A percentile compares a stretch with the other conserved stretches of the same genome.
Evolutionary conservation across 2,797 vertebrate species (phyloP).

Genomic region (Rhincodon typus): DNA sequence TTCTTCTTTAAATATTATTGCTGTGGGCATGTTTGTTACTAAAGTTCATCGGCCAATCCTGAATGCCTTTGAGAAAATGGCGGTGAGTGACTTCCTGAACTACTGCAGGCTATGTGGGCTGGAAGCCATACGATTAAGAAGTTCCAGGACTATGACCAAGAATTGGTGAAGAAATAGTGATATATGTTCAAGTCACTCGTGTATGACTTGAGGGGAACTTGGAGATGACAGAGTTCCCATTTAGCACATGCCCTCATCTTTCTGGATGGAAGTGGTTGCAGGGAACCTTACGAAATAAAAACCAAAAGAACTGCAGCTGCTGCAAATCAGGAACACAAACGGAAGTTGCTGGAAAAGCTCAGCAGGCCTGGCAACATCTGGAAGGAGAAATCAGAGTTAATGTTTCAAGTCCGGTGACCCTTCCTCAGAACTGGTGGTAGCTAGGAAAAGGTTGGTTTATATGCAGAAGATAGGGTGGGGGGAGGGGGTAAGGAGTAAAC

Average conservation of each 20-base stretch:
- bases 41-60: background rate
- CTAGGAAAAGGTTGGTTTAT: too few species aligned
- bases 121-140: background rate
- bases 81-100: background rate
- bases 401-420: too few species aligned
- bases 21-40: background rate
- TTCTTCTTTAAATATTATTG: background rate
- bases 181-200: background rate
- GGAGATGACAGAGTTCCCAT: background rate
- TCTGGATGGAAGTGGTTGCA: background rate
- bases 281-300: too few species aligned
- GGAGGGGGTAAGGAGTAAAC: too few species aligned
- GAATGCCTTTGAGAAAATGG: background rate
- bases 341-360: too few species aligned
- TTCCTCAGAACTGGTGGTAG: too few species aligned
- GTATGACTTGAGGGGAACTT: background rate
- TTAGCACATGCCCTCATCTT: background rate
- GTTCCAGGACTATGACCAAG: background rate
- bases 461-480: too few species aligned
- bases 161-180: background rate
- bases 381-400: too few species aligned
- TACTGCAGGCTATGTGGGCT: background rate
- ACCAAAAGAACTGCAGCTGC: too few species aligned
- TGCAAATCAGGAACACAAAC: too few species aligned
- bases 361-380: too few species aligned